phyloP scores from a whole-genome alignment of 23 tunicate species.

The Aplidium turbinatum region DNA sequence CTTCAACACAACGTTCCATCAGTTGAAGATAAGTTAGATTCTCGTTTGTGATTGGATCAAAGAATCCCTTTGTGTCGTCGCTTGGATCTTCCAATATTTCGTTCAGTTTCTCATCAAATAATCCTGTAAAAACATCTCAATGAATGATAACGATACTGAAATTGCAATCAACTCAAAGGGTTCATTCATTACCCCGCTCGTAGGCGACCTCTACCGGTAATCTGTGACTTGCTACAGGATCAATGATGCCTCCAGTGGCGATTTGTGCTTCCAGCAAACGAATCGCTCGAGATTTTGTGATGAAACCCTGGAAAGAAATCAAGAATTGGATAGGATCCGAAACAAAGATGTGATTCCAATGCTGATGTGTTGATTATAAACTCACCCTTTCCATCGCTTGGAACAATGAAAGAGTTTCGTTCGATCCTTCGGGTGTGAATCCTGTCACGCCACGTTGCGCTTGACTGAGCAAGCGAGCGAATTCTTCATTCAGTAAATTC shows the following conservation, averaged over 20 bases:
- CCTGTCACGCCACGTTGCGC: constrained; percentile 95
- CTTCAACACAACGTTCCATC: constrained; percentile 75
- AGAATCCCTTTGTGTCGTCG: constrained; percentile 88
- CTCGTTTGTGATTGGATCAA: constrained; percentile 91
- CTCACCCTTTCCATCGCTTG: constrained; percentile 90
- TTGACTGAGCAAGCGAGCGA: constrained; percentile 67
- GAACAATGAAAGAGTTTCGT: constrained; percentile 81
- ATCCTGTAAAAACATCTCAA: constrained; percentile 49
- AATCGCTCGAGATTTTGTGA: constrained; percentile 88
- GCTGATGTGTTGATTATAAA: not conserved
- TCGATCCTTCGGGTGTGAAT: constrained; percentile 52
- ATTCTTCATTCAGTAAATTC: constrained; percentile 53
- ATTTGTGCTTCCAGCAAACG: constrained; percentile 95
- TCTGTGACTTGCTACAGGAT: constrained; percentile 82
- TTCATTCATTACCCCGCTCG: constrained; percentile 88
- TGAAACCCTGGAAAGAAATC: too few species aligned
- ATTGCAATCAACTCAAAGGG: too few species aligned
- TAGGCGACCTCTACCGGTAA: constrained; percentile 88
- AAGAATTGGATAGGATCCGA: too few species aligned
- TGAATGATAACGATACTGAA: too few species aligned
- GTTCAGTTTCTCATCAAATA: constrained; percentile 79
- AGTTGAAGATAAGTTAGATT: constrained; percentile 82
- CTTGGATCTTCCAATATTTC: constrained; percentile 64
- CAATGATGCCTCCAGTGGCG: constrained; percentile 99
- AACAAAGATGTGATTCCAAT: too few species aligned